Conservation (phyloP, 1,140 invertebrate genomes). For the Heliothis virescens region DNA sequence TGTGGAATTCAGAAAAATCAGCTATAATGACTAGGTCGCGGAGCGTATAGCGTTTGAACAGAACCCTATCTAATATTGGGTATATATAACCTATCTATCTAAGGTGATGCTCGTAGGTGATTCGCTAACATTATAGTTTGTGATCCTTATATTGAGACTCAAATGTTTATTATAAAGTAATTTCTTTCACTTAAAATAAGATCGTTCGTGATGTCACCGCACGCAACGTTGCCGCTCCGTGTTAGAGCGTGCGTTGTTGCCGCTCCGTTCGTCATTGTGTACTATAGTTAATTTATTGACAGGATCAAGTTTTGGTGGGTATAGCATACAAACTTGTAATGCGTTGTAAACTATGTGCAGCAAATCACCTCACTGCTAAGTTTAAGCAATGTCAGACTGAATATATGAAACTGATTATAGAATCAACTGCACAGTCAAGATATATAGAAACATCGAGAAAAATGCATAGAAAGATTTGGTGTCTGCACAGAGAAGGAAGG, state of each 20-base stretch:
- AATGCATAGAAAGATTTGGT: constrained; percentile 21
- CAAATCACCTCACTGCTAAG: constrained; percentile 23
- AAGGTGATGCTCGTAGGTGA: constrained; percentile 29
- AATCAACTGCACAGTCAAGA: constrained; percentile 50
- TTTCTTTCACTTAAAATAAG: no score
- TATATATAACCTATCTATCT: constrained; percentile 45
- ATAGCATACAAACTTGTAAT: neutral
- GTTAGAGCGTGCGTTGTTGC: constrained; percentile 50
- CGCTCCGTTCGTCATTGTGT: constrained; percentile 29
- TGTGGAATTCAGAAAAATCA: constrained; percentile 47
- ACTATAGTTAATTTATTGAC: constrained; percentile 7
- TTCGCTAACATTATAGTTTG: neutral
- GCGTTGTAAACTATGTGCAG: neutral
- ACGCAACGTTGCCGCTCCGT: constrained; percentile 11
- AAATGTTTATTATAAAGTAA: no score
- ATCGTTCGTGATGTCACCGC: neutral
- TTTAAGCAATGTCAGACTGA: constrained; percentile 41
- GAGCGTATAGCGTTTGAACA: constrained; percentile 40
- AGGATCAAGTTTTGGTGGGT: neutral
- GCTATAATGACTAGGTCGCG: constrained; percentile 39
- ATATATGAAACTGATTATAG: constrained; percentile 47
- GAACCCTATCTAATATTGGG: constrained; percentile 46
- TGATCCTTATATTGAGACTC: neutral
- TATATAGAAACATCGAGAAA: neutral
- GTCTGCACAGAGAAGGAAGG: constrained; percentile 27